Evolutionary conservation across 1,140 invertebrate species (phyloP).

Genomic region (Sesamia nonagrioides): DNA sequence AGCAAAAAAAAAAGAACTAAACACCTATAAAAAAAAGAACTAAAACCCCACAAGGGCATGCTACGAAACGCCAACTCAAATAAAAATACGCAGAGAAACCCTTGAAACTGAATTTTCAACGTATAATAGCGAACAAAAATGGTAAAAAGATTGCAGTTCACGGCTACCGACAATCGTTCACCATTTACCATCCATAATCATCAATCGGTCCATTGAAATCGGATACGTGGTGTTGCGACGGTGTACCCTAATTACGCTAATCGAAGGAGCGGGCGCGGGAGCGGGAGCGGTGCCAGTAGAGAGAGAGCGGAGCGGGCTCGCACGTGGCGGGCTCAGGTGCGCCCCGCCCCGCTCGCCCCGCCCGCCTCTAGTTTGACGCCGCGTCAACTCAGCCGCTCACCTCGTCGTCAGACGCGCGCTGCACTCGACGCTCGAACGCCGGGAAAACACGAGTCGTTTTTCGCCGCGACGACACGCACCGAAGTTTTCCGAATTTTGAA

Average conservation of each 20-base stretch:
- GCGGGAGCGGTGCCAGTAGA: slow-evolving; percentile 62
- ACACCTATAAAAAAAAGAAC: neutral
- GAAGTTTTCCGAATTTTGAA: slow-evolving; percentile 73
- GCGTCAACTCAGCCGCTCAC: slow-evolving; percentile 70
- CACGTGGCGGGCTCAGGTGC: slow-evolving; percentile 77
- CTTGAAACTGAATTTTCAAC: slow-evolving; percentile 38
- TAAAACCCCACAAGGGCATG: too few relatives aligned
- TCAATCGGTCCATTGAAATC: slow-evolving; percentile 75
- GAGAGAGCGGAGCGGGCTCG: slow-evolving; percentile 64
- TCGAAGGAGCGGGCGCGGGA: slow-evolving; percentile 49
- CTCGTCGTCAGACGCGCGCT: slow-evolving; percentile 77
- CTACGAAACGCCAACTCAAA: neutral
- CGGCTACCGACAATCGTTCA: slow-evolving; percentile 50
- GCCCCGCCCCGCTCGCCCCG: slow-evolving; percentile 71
- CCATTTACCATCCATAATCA: slow-evolving; percentile 69
- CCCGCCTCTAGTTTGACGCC: slow-evolving; percentile 61
- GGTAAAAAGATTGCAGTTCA: slow-evolving; percentile 48
- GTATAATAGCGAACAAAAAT: slow-evolving; percentile 39
- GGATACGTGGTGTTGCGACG: slow-evolving; percentile 61
- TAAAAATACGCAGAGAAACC: slow-evolving; percentile 3
- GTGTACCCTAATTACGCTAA: slow-evolving; percentile 66
- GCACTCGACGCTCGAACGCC: slow-evolving; percentile 84
- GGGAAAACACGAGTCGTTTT: slow-evolving; percentile 85
- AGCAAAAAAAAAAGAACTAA: neutral
- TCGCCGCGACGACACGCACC: slow-evolving; percentile 72